Base-by-base conservation (phyloP, 2,888 invertebrate genomes). In the Caenorhabditis sp. region DNA sequence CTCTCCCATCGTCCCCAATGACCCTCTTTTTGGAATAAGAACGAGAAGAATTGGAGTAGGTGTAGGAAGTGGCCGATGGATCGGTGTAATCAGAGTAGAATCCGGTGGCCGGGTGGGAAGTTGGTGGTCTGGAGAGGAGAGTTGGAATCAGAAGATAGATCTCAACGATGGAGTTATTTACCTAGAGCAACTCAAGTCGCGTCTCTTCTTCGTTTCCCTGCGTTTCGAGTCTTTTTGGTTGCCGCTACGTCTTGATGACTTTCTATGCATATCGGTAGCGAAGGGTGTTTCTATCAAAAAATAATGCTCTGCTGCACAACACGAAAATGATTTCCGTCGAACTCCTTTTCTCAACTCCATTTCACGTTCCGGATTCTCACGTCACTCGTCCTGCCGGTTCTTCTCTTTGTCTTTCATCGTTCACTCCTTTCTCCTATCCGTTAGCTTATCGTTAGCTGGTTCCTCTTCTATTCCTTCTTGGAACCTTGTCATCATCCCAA, bases 161-260 rank as follows among this genome's bases (percentile, higher is more conserved):
- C 5, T 9, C 3, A 15, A 40, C 40, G 18, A 3, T 1, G 18
- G n/a, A 18, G 18, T 47, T 18, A 6, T 47, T 2, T 18, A 47
- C 47, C 47, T 47, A 18, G 47, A 47, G 20, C 47, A 18, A 18
- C 47, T 18, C 18, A 18, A 47, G 4, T 35, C 20, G 15, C 35
- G 4, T 20, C 11, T 2, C 26, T 53, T 24, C 28, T 53, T 15
- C 11, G 2, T 1, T 24, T 2, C 28, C 26, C 51, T 13, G 20
- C 1, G 35, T 15, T 28, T 44, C 35, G 22, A 28, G 28, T 44
- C 24, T 47, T 32, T 20, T 35, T 22, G 32, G 32, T 32, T 35
- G n/a, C 51, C 5, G 53, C 13, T 35, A 2, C 58, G 64, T 72
- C 65, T 67, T 60, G 65, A 65, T 51, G 74, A 65, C 37, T 50